Percentiles rank a stretch among this genome's conserved stretches.
These are phyloP conservation scores for Martes martes DNA, from an alignment of 2,113 vertebrate genomes.

Conservation along the genomic window DNA sequence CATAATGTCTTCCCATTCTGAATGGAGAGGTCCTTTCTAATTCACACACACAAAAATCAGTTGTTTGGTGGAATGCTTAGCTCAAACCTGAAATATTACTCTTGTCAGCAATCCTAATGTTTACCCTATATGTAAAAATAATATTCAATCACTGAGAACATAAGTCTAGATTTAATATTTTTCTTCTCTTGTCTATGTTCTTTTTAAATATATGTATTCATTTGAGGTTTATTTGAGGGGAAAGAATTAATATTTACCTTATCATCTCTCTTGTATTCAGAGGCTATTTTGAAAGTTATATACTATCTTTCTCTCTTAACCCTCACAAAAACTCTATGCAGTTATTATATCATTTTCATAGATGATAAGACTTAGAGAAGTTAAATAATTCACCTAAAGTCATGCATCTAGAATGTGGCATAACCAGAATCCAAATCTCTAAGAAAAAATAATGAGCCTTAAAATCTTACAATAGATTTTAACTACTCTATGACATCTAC, in stretches of 20 bases:
- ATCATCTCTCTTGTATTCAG: neutral
- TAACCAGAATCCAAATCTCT: neutral
- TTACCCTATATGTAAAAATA: neutral
- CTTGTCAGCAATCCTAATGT: neutral
- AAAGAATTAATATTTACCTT: neutral
- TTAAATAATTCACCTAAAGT: neutral
- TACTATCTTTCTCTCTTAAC: neutral
- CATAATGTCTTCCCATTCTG: neutral
- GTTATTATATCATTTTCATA: neutral
- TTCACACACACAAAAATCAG: neutral
- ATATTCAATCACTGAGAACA: neutral
- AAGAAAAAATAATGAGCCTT: neutral
- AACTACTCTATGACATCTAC: neutral
- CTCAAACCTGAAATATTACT: neutral
- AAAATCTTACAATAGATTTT: neutral
- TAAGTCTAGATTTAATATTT: neutral
- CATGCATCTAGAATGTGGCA: neutral
- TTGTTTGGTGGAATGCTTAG: neutral
- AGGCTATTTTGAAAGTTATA: neutral
- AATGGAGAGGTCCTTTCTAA: neutral
- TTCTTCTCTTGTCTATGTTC: neutral
- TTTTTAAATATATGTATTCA: neutral
- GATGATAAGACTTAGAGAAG: neutral
- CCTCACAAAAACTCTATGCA: neutral
- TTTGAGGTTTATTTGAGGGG: neutral